These are phyloP conservation scores for Drosophila miranda DNA, from an alignment of 1,140 invertebrate genomes.

Conservation along the genomic window DNA sequence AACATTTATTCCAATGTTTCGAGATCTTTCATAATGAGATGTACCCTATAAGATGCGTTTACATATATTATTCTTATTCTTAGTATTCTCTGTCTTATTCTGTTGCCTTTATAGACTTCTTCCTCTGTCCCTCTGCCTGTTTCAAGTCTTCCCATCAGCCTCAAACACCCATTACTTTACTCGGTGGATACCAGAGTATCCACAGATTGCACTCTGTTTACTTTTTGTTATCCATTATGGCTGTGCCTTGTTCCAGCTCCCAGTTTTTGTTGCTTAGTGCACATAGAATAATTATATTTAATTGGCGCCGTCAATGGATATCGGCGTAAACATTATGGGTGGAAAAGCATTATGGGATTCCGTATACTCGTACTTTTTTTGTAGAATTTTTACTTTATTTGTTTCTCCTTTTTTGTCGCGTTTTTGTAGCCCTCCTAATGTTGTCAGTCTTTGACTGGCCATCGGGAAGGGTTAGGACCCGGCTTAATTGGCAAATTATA, in stretches of 20 bases:
- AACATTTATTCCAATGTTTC: too few relatives aligned
- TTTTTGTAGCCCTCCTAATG: constrained; percentile 49
- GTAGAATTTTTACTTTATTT: constrained; percentile 26
- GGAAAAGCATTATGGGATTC: constrained; percentile 31
- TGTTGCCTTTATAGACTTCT: too few relatives aligned
- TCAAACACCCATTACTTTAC: not conserved
- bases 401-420: constrained; percentile 9
- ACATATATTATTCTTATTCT: too few relatives aligned
- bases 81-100: too few relatives aligned
- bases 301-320: constrained; percentile 52
- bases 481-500: constrained; percentile 78
- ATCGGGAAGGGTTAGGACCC: constrained; percentile 46
- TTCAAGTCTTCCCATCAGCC: too few relatives aligned
- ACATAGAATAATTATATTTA: constrained; percentile 68
- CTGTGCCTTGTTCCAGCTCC: constrained; percentile 55
- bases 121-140: not conserved
- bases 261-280: constrained; percentile 27
- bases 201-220: constrained; percentile 60
- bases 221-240: constrained; percentile 66
- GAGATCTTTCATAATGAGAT: too few relatives aligned
- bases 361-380: constrained; percentile 3
- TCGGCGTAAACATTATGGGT: constrained; percentile 42
- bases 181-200: constrained; percentile 4
- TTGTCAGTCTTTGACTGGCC: constrained; percentile 48
- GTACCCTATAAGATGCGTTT: too few relatives aligned